phyloP scores from a whole-genome alignment of 2,888 invertebrate genomes.

The Antheraea yamamai region DNA sequence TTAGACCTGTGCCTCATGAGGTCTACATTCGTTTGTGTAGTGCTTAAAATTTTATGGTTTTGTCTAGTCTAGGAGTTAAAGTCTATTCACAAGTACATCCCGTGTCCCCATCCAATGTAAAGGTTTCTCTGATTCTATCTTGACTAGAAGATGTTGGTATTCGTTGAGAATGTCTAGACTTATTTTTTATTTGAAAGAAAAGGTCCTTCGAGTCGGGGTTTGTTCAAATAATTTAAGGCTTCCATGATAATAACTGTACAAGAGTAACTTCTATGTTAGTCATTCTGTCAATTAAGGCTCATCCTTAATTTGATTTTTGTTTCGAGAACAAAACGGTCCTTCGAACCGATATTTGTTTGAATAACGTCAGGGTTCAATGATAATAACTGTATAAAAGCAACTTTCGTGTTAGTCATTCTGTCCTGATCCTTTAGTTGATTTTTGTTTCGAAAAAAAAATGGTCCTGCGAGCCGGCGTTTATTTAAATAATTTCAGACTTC shows the following conservation, averaged over 20 bases:
- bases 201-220: not conserved
- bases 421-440: slow-evolving; percentile 52
- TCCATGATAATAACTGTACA: slow-evolving; percentile 63
- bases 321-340: not conserved
- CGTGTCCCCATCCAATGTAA: not conserved
- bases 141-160: not conserved
- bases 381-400: slow-evolving; percentile 63
- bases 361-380: slow-evolving; percentile 38
- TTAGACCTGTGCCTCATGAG: too few relatives aligned
- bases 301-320: slow-evolving; percentile 39
- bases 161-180: too few relatives aligned
- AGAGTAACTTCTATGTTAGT: slow-evolving; percentile 60
- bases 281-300: slow-evolving; percentile 76
- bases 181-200: too few relatives aligned
- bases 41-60: too few relatives aligned
- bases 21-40: too few relatives aligned
- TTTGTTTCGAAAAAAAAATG: not conserved
- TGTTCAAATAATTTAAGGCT: slow-evolving; percentile 8
- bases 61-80: too few relatives aligned
- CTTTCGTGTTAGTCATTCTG: slow-evolving; percentile 69
- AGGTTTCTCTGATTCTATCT: not conserved
- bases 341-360: not conserved
- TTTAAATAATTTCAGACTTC: slow-evolving; percentile 20
- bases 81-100: not conserved
- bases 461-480: not conserved